phyloP scores from a whole-genome alignment of 2,113 vertebrate species.

The Coryphaenoides rupestris region DNA sequence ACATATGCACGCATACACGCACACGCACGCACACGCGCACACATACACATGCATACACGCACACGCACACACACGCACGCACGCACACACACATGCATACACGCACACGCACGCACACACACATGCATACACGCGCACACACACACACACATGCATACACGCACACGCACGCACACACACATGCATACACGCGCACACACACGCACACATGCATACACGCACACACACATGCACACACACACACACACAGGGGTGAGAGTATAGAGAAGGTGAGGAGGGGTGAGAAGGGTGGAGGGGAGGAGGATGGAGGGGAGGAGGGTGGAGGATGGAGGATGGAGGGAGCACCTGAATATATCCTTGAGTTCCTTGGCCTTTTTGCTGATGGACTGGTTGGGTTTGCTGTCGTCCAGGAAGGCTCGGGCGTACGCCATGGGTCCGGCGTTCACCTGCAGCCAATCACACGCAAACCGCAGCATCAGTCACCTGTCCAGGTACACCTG shows the following conservation, averaged over 20 bases:
- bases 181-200: background rate
- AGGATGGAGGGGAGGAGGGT: background rate
- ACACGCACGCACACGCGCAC: too few species aligned
- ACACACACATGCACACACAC: background rate
- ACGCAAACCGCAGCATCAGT: background rate
- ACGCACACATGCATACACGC: constrained; percentile 2
- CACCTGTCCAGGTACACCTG: background rate
- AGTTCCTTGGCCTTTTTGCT: constrained; percentile 91
- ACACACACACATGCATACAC: constrained; percentile 14
- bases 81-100: constrained; percentile 66
- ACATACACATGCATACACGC: constrained; percentile 62
- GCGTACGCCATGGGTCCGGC: constrained; percentile 96
- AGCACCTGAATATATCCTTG: constrained; percentile 93
- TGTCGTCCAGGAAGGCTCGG: constrained; percentile 90
- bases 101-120: background rate
- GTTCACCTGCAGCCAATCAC: constrained; percentile 79
- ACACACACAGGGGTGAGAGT: too few species aligned
- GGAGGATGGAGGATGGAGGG: too few species aligned
- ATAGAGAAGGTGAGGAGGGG: background rate
- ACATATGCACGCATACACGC: constrained; percentile 90
- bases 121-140: constrained; percentile 64
- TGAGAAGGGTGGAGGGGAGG: too few species aligned
- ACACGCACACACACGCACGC: background rate
- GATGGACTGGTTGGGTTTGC: constrained; percentile 79
- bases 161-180: constrained; percentile 62